phyloP scores from a whole-genome alignment of 2,113 vertebrate species.

The Heloderma charlesbogerti region DNA sequence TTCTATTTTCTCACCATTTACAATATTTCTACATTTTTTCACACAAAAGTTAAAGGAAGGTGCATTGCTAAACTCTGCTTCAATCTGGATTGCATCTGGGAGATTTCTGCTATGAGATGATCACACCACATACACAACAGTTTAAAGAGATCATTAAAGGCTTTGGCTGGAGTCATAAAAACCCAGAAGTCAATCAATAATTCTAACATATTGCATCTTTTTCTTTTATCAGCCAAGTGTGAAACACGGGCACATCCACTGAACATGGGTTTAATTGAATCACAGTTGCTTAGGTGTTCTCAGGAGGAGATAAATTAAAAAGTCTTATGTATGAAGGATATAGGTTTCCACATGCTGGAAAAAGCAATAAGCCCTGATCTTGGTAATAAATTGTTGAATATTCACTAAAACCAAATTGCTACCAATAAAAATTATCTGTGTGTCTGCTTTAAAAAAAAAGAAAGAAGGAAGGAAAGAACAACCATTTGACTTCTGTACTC shows the following conservation, averaged over 20 bases:
- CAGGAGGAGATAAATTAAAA: slow-evolving; percentile 65
- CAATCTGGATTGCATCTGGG: background rate
- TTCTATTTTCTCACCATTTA: background rate
- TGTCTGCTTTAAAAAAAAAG: slow-evolving; percentile 38
- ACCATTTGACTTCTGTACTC: slow-evolving; percentile 26
- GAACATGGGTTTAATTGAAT: slow-evolving; percentile 69
- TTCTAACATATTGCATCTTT: slow-evolving; percentile 42
- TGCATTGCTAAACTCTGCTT: slow-evolving; percentile 17
- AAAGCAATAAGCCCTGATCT: slow-evolving; percentile 47
- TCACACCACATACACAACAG: background rate
- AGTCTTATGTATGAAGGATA: slow-evolving; percentile 59
- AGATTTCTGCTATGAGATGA: slow-evolving; percentile 29
- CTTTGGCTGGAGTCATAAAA: slow-evolving; percentile 54
- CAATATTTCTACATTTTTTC: slow-evolving; percentile 31
- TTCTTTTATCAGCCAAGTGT: slow-evolving; percentile 55
- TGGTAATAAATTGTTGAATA: slow-evolving; percentile 61
- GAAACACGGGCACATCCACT: slow-evolving; percentile 43
- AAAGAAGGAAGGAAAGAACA: slow-evolving; percentile 30
- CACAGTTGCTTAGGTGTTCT: slow-evolving; percentile 62
- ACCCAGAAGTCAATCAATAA: slow-evolving; percentile 48
- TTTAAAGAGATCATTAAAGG: slow-evolving; percentile 48
- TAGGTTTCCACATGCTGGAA: slow-evolving; percentile 49
- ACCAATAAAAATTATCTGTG: slow-evolving; percentile 57
- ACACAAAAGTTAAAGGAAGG: background rate
- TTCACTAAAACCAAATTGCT: slow-evolving; percentile 54